Percentiles rank a stretch among this genome's conserved stretches.
These are phyloP conservation scores for Ceramica pisi DNA, from an alignment of 2,888 invertebrate genomes.

Conservation along the genomic window DNA sequence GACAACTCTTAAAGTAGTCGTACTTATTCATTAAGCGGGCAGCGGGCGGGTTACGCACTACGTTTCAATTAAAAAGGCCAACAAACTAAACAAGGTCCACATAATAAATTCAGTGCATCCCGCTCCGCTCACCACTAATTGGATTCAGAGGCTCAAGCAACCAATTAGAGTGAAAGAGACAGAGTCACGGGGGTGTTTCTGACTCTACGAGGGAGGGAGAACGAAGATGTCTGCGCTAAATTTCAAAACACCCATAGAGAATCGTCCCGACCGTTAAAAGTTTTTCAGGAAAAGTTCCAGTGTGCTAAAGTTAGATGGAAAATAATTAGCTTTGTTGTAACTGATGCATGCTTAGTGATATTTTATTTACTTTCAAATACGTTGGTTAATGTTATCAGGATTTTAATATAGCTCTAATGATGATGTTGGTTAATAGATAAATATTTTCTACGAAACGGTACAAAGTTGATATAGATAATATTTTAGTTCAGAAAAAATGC, in stretches of 20 bases:
- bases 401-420: no score
- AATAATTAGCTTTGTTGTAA: constrained; percentile 16
- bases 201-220: constrained; percentile 57
- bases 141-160: constrained; percentile 84
- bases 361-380: background rate
- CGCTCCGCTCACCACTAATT: constrained; percentile 82
- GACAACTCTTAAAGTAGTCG: constrained; percentile 61
- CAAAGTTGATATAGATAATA: no score
- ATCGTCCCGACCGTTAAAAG: constrained; percentile 40
- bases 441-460: no score
- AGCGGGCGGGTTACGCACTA: constrained; percentile 80
- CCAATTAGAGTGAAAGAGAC: constrained; percentile 85
- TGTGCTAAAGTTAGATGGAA: constrained; percentile 30
- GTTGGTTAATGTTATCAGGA: background rate
- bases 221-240: constrained; percentile 56
- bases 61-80: constrained; percentile 86
- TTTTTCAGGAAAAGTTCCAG: constrained; percentile 44
- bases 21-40: constrained; percentile 75
- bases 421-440: no score
- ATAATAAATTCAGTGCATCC: constrained; percentile 85
- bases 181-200: constrained; percentile 58
- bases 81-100: constrained; percentile 84
- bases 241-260: constrained; percentile 51
- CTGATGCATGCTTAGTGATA: constrained; percentile 16
- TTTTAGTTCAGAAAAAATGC: no score